These are phyloP conservation scores for Drosophila ogumai DNA, from an alignment of 1,140 invertebrate species.

Conservation along the genomic window DNA sequence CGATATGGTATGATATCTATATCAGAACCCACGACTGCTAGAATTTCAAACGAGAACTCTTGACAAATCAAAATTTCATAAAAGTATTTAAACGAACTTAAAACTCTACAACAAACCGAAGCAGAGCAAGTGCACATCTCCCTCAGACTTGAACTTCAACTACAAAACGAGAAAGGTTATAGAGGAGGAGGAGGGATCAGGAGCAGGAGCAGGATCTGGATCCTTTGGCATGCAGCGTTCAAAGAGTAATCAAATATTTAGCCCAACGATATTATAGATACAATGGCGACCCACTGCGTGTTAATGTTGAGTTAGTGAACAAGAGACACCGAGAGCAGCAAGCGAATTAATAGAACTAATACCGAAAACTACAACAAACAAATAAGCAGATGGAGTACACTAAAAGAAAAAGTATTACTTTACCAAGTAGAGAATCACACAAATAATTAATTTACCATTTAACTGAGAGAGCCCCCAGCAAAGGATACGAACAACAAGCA, in stretches of 20 bases:
- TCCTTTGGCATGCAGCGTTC: slow-evolving; percentile 45
- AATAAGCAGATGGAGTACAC: slow-evolving; percentile 48
- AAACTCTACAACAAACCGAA: slow-evolving; percentile 45
- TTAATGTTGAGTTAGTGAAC: slow-evolving; percentile 68
- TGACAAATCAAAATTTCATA: slow-evolving; percentile 80
- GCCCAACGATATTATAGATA: slow-evolving; percentile 81
- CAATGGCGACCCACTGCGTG: slow-evolving; percentile 70
- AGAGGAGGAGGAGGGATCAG: neutral
- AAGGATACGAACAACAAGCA: slow-evolving; percentile 10
- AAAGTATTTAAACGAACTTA: slow-evolving; percentile 55
- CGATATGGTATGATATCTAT: slow-evolving; percentile 54
- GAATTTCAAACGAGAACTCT: slow-evolving; percentile 82
- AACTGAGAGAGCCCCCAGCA: slow-evolving; percentile 39
- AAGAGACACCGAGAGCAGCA: slow-evolving; percentile 77
- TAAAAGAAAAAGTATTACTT: slow-evolving; percentile 76
- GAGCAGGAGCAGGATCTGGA: neutral
- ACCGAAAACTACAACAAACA: slow-evolving; percentile 38
- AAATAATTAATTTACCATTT: slow-evolving; percentile 54
- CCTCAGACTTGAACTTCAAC: slow-evolving; percentile 10
- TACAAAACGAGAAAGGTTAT: slow-evolving; percentile 15
- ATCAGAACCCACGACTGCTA: slow-evolving; percentile 78
- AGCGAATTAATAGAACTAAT: slow-evolving; percentile 77
- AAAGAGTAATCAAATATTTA: slow-evolving; percentile 81
- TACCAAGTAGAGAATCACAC: slow-evolving; percentile 68
- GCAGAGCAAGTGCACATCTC: slow-evolving; percentile 27